Evolutionary conservation across 2,797 vertebrate genomes (phyloP).

Genomic region (Pipistrellus pygmaeus): DNA sequence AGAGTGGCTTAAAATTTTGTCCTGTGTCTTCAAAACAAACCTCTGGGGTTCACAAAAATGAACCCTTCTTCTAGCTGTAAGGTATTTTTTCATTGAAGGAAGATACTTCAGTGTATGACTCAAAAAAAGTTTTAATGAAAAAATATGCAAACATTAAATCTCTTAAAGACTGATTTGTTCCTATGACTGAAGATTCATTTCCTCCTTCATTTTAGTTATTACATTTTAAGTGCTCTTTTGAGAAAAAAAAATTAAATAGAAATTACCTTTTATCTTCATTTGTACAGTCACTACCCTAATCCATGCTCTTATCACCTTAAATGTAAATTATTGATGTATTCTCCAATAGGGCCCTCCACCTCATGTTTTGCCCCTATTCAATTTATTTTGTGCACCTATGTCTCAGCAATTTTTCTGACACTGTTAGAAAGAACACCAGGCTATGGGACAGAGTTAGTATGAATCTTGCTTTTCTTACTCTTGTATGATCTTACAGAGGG

Average conservation of each 20-base stretch:
- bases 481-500: not conserved
- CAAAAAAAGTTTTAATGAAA: constrained; percentile 52
- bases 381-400: not conserved
- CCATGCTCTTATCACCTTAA: constrained; percentile 28
- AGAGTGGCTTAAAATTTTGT: not conserved
- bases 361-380: not conserved
- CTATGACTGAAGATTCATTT: constrained; percentile 61
- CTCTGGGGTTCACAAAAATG: not conserved
- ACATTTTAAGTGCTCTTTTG: constrained; percentile 53
- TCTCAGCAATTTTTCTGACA: not conserved
- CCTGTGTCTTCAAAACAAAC: not conserved
- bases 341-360: not conserved
- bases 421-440: not conserved
- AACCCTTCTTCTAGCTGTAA: not conserved
- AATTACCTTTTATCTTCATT: constrained; percentile 36
- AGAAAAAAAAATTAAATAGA: constrained; percentile 50
- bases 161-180: constrained; percentile 51
- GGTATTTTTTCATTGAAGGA: constrained; percentile 49
- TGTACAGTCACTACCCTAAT: not conserved
- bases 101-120: constrained; percentile 48
- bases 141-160: constrained; percentile 52
- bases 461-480: not conserved
- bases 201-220: constrained; percentile 68
- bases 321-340: constrained; percentile 4
- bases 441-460: not conserved